These are phyloP conservation scores for Hermaeophaga mercurialis DNA, from an alignment of 2,888 invertebrate genomes.

Conservation along the genomic window DNA sequence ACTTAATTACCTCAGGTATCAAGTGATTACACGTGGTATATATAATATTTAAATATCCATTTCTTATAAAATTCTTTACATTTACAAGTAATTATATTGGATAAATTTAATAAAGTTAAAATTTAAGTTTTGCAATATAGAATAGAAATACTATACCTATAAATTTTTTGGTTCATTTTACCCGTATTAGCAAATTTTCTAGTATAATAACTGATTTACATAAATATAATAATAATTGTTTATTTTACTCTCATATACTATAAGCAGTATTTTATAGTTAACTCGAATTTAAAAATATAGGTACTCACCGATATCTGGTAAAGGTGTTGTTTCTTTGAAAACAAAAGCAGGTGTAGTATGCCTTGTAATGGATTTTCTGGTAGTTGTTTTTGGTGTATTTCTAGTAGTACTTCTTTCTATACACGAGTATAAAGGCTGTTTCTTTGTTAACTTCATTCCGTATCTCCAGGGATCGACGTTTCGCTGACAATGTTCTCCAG, in stretches of 20 bases:
- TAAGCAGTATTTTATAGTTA: too few species aligned
- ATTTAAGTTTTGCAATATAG: too few species aligned
- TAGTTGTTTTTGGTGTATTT: constrained; percentile 22
- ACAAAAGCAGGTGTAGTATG: constrained; percentile 24
- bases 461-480: constrained; percentile 63
- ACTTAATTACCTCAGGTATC: too few species aligned
- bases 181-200: background rate
- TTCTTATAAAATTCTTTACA: too few species aligned
- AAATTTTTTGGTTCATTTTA: background rate
- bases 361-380: constrained; percentile 22
- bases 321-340: constrained; percentile 32
- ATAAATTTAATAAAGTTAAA: too few species aligned
- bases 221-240: too few species aligned
- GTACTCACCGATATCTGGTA: constrained; percentile 38
- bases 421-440: constrained; percentile 50
- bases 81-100: too few species aligned
- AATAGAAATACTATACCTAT: too few species aligned
- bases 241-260: too few species aligned
- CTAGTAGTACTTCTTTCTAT: constrained; percentile 38
- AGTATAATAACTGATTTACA: background rate
- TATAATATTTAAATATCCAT: too few species aligned
- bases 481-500: constrained; percentile 68
- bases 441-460: constrained; percentile 67
- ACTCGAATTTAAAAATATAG: background rate
- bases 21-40: too few species aligned